Evolutionary conservation across 2,797 vertebrate species (phyloP).

Genomic region (Girardinus metallicus): DNA sequence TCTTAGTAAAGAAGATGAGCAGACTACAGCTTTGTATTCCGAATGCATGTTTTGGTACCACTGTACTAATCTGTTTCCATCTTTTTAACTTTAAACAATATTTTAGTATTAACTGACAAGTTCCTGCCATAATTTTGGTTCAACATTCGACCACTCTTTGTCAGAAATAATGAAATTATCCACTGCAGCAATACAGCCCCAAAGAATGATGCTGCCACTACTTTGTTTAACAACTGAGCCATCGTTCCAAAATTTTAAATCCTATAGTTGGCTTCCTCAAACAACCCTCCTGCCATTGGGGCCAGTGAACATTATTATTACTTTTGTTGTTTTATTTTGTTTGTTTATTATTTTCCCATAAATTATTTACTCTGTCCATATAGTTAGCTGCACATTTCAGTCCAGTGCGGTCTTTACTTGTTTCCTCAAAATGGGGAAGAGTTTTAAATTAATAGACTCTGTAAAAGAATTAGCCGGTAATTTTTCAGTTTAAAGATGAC

Average conservation of each 20-base stretch:
- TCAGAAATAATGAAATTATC: not conserved
- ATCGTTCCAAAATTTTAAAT: not conserved
- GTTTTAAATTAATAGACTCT: not conserved
- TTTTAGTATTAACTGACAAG: not conserved
- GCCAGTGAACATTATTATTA: too few species aligned
- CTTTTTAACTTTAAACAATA: not conserved
- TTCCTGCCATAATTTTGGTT: not conserved
- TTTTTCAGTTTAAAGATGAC: not conserved
- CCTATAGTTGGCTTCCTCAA: not conserved
- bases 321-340: too few species aligned
- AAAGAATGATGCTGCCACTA: not conserved
- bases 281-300: not conserved
- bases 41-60: not conserved
- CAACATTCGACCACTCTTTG: not conserved
- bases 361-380: not conserved
- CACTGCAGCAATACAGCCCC: not conserved
- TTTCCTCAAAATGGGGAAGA: not conserved
- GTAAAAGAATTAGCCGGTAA: not conserved
- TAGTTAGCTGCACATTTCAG: not conserved
- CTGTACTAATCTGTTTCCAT: not conserved
- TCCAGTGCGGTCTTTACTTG: not conserved
- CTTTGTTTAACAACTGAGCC: not conserved
- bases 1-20: not conserved
- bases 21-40: not conserved
- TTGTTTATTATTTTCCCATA: too few species aligned